These are phyloP conservation scores for Pseudoips prasinana DNA, from an alignment of 2,888 invertebrate species.

Conservation along the genomic window DNA sequence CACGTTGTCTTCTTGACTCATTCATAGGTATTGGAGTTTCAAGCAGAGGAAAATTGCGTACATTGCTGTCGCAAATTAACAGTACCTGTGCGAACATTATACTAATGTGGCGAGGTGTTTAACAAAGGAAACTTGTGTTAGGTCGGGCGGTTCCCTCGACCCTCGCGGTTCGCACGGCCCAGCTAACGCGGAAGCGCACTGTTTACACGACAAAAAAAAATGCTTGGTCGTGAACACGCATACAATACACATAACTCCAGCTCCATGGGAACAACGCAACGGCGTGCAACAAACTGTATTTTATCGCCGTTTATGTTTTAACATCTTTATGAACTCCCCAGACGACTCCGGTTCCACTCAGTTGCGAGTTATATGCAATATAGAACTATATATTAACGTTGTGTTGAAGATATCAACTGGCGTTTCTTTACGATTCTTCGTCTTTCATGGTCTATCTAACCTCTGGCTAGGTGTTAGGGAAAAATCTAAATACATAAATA, in stretches of 20 bases:
- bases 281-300: conserved; percentile 14
- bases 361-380: conserved; percentile 25
- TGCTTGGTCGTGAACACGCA: conserved; percentile 48
- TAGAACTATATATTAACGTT: conserved; percentile 22
- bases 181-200: conserved; percentile 61
- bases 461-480: too few relatives aligned
- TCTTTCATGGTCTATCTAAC: too few relatives aligned
- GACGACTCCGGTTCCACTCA: conserved; percentile 19
- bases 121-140: conserved; percentile 68
- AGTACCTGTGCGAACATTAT: conserved; percentile 37
- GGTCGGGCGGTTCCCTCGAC: conserved; percentile 63
- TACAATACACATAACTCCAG: conserved; percentile 48
- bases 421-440: too few relatives aligned
- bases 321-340: conserved; percentile 20
- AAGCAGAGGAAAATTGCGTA: not conserved
- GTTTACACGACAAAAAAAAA: conserved; percentile 63
- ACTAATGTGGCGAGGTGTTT: conserved; percentile 54
- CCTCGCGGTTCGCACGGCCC: conserved; percentile 71
- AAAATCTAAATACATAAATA: too few relatives aligned
- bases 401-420: too few relatives aligned
- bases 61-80: not conserved
- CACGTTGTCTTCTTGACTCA: too few relatives aligned
- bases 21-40: not conserved
- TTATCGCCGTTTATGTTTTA: conserved; percentile 28
- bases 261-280: conserved; percentile 47